Conservation (phyloP, 2,797 vertebrate genomes). For the Tolypeutes matacus region DNA sequence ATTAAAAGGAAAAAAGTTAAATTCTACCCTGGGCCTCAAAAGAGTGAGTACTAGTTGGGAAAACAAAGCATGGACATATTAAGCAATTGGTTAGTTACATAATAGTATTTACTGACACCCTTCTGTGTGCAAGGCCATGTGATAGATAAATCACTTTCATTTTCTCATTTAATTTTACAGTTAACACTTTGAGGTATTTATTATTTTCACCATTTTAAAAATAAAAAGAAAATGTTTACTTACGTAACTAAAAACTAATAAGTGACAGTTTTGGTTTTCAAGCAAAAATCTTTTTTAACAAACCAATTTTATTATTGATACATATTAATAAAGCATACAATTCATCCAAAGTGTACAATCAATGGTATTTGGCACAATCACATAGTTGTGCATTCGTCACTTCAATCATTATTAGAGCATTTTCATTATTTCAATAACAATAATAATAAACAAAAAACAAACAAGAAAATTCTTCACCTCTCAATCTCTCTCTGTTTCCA, state of each 20-base stretch:
- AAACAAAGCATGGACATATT: background rate
- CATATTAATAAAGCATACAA: too few relatives aligned
- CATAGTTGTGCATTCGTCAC: too few relatives aligned
- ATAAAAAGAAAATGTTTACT: background rate
- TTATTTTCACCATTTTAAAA: conserved; percentile 6
- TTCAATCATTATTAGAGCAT: too few relatives aligned
- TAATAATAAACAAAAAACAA: too few relatives aligned
- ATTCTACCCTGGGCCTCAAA: background rate
- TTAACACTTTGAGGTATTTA: background rate
- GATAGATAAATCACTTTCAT: background rate
- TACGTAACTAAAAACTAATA: background rate
- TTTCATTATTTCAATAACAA: too few relatives aligned
- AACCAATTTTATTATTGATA: too few relatives aligned
- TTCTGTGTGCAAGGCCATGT: background rate
- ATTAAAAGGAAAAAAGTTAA: background rate
- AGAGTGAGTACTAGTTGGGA: background rate
- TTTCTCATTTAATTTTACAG: background rate
- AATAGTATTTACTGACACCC: background rate
- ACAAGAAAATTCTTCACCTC: too few relatives aligned
- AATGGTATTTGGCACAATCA: too few relatives aligned
- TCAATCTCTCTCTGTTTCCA: too few relatives aligned
- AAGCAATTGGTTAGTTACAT: background rate
- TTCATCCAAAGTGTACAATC: too few relatives aligned
- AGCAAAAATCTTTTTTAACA: background rate
- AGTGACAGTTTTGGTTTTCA: background rate